Conservation (phyloP, 2,888 invertebrate genomes). For the Dysmachus trigonus region DNA sequence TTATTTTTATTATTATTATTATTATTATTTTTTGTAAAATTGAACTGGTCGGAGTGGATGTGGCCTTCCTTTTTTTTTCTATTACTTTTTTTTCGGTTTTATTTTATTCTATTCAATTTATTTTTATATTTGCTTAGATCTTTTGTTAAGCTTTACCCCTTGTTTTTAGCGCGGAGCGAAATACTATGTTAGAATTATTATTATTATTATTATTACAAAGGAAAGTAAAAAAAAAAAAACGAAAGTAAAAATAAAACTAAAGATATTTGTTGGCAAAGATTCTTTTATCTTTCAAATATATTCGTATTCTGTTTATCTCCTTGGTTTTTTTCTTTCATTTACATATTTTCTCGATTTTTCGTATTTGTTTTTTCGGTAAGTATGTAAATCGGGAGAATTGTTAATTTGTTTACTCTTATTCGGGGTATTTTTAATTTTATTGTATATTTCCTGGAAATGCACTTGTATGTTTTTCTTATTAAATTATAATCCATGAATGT, state of each 20-base stretch:
- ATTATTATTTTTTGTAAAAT: neutral
- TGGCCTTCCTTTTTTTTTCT: neutral
- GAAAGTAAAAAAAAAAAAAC: neutral
- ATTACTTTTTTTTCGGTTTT: neutral
- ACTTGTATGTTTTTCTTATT: neutral
- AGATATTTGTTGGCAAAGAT: conserved; percentile 41
- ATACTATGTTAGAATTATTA: conserved; percentile 25
- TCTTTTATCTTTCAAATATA: conserved; percentile 41
- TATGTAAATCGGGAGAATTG: neutral
- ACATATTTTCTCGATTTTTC: neutral
- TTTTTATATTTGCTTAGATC: conserved; percentile 10
- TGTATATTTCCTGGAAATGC: neutral
- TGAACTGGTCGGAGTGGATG: neutral
- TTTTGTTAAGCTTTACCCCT: conserved; percentile 39
- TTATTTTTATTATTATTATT: neutral
- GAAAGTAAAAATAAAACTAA: neutral
- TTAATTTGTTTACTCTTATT: neutral
- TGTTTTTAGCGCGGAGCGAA: conserved; percentile 30
- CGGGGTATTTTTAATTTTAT: neutral
- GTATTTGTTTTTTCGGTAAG: neutral
- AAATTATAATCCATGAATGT: neutral
- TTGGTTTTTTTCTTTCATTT: conserved; percentile 17
- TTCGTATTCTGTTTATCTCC: conserved; percentile 35
- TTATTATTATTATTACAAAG: neutral
- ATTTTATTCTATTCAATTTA: conserved; percentile 15